Conservation (phyloP, 2,797 vertebrate species). For the Dallia pectoralis region DNA sequence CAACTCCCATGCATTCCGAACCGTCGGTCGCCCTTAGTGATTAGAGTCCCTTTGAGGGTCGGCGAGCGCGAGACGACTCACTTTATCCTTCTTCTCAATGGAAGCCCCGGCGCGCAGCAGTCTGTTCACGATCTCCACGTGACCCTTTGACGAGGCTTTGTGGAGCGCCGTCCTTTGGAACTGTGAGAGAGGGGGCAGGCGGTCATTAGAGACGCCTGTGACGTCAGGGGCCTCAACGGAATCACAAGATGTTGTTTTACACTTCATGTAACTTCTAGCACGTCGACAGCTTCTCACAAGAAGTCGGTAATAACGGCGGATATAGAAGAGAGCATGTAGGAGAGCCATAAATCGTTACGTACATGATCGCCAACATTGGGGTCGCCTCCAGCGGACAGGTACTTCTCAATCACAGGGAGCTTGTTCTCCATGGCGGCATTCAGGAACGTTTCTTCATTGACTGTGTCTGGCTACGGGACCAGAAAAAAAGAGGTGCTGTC, state of each 20-base stretch:
- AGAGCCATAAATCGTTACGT: conserved; percentile 36
- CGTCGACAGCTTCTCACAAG: neutral
- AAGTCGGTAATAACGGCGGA: too few species aligned
- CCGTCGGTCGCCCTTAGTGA: neutral
- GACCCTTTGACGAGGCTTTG: conserved; percentile 82
- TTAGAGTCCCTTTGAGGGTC: neutral
- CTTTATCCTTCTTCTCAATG: conserved; percentile 84
- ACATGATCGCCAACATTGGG: conserved; percentile 80
- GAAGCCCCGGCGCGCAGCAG: conserved; percentile 80
- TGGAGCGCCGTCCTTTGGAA: conserved; percentile 85
- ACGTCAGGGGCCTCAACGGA: neutral
- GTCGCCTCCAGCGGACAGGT: conserved; percentile 80
- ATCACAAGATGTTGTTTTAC: neutral
- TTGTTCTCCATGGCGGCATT: conserved; percentile 84
- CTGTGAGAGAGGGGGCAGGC: conserved; percentile 52
- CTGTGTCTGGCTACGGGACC: conserved; percentile 29
- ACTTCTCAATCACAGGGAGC: conserved; percentile 80
- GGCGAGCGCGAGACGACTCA: conserved; percentile 42
- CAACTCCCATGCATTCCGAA: neutral
- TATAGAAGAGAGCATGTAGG: neutral
- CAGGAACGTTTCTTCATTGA: conserved; percentile 80
- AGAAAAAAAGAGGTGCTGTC: neutral
- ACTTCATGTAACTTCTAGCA: neutral
- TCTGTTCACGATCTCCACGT: conserved; percentile 77
- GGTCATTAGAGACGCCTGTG: neutral